Conservation (phyloP, 2,888 invertebrate genomes). For the Exephanes ischioxanthus region DNA sequence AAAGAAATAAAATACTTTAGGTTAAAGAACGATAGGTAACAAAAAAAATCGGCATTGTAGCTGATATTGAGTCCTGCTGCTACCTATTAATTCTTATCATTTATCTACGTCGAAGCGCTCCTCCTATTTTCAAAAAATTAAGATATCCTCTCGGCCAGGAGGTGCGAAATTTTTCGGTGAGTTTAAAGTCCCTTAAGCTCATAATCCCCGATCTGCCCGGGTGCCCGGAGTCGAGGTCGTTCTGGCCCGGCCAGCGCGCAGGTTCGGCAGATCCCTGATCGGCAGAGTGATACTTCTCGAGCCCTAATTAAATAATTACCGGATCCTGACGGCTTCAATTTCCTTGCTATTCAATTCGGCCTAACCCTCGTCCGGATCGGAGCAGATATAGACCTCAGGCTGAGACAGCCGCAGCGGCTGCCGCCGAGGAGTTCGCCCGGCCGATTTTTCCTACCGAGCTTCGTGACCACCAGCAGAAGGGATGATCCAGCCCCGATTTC, state of each 20-base stretch:
- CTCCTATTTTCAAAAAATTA: slow-evolving; percentile 15
- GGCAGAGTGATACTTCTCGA: slow-evolving; percentile 25
- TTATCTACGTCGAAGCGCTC: background rate
- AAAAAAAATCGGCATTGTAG: too few relatives aligned
- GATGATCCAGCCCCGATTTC: slow-evolving; percentile 3
- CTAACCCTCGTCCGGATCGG: slow-evolving; percentile 44
- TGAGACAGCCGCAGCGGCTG: background rate
- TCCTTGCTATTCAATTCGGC: slow-evolving; percentile 62
- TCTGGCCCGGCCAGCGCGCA: background rate
- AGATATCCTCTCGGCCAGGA: slow-evolving; percentile 17
- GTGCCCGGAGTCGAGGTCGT: slow-evolving; percentile 34
- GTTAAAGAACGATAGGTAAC: too few relatives aligned
- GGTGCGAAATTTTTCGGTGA: slow-evolving; percentile 48
- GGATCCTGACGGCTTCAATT: slow-evolving; percentile 57
- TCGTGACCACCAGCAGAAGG: slow-evolving; percentile 50
- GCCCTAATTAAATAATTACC: slow-evolving; percentile 70
- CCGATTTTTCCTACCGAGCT: slow-evolving; percentile 9
- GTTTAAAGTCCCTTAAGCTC: slow-evolving; percentile 52
- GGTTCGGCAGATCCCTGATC: slow-evolving; percentile 52
- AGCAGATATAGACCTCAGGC: slow-evolving; percentile 18
- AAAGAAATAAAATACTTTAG: too few relatives aligned
- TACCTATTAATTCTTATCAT: background rate
- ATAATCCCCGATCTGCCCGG: slow-evolving; percentile 35
- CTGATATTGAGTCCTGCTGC: background rate
- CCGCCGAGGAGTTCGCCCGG: background rate